Evolutionary conservation across 53 echinoderm and acorn worm genomes (phyloP), one percentile per base, ranked within the genome.

Genomic region (Paelopatides confundens): DNA sequence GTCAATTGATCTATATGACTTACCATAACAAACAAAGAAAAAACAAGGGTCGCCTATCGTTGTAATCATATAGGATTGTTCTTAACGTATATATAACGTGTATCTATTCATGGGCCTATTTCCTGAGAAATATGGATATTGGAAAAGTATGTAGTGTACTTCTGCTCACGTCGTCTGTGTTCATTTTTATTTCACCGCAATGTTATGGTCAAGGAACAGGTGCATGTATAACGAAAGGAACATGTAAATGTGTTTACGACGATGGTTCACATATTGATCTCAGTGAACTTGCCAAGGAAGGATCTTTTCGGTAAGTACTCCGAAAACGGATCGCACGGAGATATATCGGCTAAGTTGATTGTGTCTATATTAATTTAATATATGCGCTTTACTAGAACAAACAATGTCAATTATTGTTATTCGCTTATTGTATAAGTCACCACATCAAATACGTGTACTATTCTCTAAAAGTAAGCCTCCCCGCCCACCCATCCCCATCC

Each of bases 221-320:
- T 5, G 30, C 17, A 24, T 69, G 69, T 23, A 69, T 2, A 3
- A 69, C 69, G 69, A 38, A 37, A 8, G 39, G 39, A 37, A 36
- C 69, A 1, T 69, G 69, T 15, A 35, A 38, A 23, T 69, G 69
- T 23, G 39, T 29, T 35, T 69, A 69, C 37, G 39, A 38, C 18
- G 69, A 69, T 35, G 69, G 69, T 38, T 69, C 69, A 24, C 30
- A 69, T 36, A 69, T 69, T 24, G 69, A 69, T 12, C 23, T 69
- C 14, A 4, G 23, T 35, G 14, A 69, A 35, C 33, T 69, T 24
- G 35, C 69, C 17, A 69, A 69, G 69, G 35, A 37, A n/a, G 69
- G 23, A 18, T 37, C 17, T 28, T 69, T 69, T 17, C 18, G 18
- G 69, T 69, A 37, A n/a, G 69, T 69, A n/a, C n/a, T n/a, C n/a